Conservation (phyloP, 2,113 vertebrate genomes). For the Echinops telfairi region DNA sequence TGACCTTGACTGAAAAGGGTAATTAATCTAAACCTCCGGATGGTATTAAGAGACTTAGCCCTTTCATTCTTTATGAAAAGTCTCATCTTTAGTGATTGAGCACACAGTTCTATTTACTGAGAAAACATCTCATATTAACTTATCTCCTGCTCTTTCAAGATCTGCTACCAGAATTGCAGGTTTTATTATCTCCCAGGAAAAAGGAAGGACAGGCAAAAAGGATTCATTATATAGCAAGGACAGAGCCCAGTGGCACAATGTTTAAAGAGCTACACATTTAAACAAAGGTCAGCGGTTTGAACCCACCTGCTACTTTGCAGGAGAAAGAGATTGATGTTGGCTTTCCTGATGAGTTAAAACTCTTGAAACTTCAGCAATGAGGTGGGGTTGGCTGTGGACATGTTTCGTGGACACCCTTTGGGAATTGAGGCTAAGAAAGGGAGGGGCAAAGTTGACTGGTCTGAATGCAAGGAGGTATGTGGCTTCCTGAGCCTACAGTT, state of each 20-base stretch:
- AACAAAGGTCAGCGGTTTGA: not conserved
- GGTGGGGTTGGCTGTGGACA: too few relatives aligned
- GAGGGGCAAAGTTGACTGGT: too few relatives aligned
- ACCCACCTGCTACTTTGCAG: not conserved
- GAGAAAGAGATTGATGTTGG: not conserved
- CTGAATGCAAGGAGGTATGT: too few relatives aligned
- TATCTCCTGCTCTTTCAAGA: slow-evolving; percentile 56
- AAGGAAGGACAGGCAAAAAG: not conserved
- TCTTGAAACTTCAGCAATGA: not conserved
- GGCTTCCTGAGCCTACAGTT: too few relatives aligned
- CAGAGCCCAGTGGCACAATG: not conserved
- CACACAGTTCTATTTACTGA: slow-evolving; percentile 55
- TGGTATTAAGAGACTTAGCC: slow-evolving; percentile 74
- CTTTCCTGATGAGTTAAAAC: not conserved
- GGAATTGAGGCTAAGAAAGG: too few relatives aligned
- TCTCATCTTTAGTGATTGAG: slow-evolving; percentile 51
- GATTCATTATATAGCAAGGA: not conserved
- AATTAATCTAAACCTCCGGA: slow-evolving; percentile 85
- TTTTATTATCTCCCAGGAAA: slow-evolving; percentile 10
- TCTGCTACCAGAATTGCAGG: slow-evolving; percentile 45
- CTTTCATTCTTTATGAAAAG: slow-evolving; percentile 68
- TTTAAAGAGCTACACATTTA: not conserved
- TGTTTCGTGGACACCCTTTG: too few relatives aligned
- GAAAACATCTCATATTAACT: slow-evolving; percentile 49
- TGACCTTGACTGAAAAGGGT: slow-evolving; percentile 84